phyloP scores from a whole-genome alignment of 2,797 vertebrate species.

The Malurus leucopterus region DNA sequence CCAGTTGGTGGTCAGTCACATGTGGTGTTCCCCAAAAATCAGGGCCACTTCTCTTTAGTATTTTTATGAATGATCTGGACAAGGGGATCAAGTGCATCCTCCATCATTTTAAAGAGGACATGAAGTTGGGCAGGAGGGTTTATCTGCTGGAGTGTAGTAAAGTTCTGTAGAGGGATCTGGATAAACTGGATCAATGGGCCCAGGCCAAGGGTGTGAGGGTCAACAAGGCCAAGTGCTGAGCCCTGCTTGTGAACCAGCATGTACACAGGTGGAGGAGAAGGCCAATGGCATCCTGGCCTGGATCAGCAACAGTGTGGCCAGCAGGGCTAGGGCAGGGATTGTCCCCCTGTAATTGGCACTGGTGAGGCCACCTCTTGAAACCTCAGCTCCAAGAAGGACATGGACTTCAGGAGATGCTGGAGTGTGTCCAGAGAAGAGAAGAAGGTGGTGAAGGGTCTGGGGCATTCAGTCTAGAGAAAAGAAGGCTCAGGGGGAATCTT shows the following conservation, averaged over 20 bases:
- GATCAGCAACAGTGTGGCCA: background rate
- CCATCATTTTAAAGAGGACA: background rate
- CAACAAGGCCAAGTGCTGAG: background rate
- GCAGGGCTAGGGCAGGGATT: background rate
- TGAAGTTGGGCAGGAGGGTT: background rate
- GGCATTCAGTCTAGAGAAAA: background rate
- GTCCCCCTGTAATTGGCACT: accelerated
- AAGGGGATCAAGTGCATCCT: background rate
- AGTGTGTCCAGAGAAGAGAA: background rate
- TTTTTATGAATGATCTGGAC: background rate
- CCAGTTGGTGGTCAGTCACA: background rate
- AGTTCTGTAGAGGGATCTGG: background rate
- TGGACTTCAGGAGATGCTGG: background rate
- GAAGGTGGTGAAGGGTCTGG: background rate
- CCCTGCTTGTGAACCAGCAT: background rate
- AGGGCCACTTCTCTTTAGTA: background rate
- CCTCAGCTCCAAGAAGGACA: background rate
- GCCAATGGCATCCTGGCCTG: background rate
- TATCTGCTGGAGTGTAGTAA: background rate
- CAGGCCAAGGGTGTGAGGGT: background rate
- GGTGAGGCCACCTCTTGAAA: background rate
- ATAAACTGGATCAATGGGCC: too few relatives aligned
- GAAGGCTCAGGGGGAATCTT: background rate
- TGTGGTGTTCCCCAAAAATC: background rate
- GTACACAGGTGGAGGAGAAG: background rate